These are phyloP conservation scores for Drosophila pseudoananassae DNA, from an alignment of 1,140 invertebrate species.

Conservation along the genomic window DNA sequence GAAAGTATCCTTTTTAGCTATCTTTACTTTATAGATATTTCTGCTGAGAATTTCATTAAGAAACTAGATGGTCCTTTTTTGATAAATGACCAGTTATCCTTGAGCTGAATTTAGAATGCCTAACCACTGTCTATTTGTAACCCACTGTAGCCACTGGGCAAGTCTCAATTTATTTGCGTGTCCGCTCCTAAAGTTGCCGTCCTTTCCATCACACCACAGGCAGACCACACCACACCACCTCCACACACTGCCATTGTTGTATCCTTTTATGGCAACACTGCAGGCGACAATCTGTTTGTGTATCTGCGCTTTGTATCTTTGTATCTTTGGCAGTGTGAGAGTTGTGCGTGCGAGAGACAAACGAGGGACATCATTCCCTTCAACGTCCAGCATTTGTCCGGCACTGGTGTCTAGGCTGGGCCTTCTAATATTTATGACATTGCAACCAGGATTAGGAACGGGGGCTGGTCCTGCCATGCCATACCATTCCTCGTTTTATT, in stretches of 20 bases:
- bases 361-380: constrained; percentile 16
- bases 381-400: constrained; percentile 15
- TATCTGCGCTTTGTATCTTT: constrained; percentile 68
- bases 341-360: constrained; percentile 42
- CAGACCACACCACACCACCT: not conserved
- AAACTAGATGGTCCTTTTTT: too few species aligned
- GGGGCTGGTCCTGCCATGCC: not conserved
- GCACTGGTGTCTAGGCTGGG: not conserved
- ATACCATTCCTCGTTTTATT: not conserved
- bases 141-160: constrained; percentile 11
- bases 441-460: constrained; percentile 20
- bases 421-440: constrained; percentile 73
- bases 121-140: too few species aligned
- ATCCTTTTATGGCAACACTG: constrained; percentile 38
- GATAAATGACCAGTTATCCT: not conserved
- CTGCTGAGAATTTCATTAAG: too few species aligned
- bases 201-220: not conserved
- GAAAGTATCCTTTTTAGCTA: too few species aligned
- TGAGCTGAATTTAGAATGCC: too few species aligned
- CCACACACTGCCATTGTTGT: not conserved
- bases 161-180: constrained; percentile 5
- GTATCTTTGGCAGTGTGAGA: constrained; percentile 52
- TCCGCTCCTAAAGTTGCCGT: constrained; percentile 8
- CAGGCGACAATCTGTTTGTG: constrained; percentile 75
- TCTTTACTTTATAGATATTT: too few species aligned